Base-by-base conservation (phyloP, 2,888 invertebrate genomes). In the Clusia tigrina region DNA sequence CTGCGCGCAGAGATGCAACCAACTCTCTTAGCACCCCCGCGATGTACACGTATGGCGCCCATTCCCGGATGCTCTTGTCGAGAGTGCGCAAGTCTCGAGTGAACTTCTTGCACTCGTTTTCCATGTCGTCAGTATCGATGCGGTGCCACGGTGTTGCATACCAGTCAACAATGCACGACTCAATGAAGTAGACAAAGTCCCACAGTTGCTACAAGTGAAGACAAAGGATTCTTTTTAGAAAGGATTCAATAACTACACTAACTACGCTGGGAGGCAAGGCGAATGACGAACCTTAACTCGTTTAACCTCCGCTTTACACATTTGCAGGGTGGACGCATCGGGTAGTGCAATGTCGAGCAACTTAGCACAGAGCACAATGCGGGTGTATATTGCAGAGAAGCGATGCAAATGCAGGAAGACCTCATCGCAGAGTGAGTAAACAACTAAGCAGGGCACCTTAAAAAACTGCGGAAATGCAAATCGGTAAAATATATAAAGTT, bases 71-170 rank as follows among this genome's bases (percentile, higher is more conserved):
- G 74, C 94, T 93, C 78, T 96, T 96, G 71, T 95, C 91, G 78
- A 96, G 85, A 63, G 87, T 89, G 72, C 93, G 87, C 58, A 95
- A 84, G 77, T 95, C 95, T 80, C 95, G 95, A 1, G 92, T 90
- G 79, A 96, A 93, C 75, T 93, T 91, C 84, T 97, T 97, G 85
- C 96, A 94, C 81, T 97, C 96, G 83, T 94, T 91, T 81, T 97
- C 97, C 93, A 97, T 95, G 69, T 91, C 90, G 78, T 98, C 98
- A 2, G 96, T 94, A 78, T 97, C 96, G 69, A 98, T 94, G 79
- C 91, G 92, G 77, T 91, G 91, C 97, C 97, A 98, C 9, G 91
- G 89, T 0, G 96, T 96, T 64, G 89, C 91, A 84, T 96, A 95
- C 97, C 98, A 98, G 81, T 93, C 93, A 67, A 92, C 90, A 69